phyloP scores from a whole-genome alignment of 2,113 vertebrate genomes.

The Spermophilus dauricus region DNA sequence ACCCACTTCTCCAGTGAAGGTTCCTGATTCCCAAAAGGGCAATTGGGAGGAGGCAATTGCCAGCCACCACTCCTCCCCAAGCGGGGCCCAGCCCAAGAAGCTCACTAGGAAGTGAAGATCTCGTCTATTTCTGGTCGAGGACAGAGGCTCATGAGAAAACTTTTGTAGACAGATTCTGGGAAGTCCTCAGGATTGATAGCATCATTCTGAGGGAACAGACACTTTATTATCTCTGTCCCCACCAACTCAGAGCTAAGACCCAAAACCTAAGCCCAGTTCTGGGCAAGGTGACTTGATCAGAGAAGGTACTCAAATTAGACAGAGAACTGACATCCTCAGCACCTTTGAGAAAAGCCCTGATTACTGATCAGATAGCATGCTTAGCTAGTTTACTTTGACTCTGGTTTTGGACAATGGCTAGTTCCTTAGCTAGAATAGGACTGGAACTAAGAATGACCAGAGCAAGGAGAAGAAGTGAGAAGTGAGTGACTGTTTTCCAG shows the following conservation, averaged over 20 bases:
- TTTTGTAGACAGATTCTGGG: slow-evolving; percentile 94
- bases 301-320: not conserved
- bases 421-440: not conserved
- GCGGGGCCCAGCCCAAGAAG: slow-evolving; percentile 52
- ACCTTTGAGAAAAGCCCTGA: not conserved
- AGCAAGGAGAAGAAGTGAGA: not conserved
- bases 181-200: slow-evolving; percentile 97
- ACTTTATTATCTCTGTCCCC: not conserved
- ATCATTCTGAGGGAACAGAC: slow-evolving; percentile 91
- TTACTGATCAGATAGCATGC: not conserved
- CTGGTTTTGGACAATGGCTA: not conserved
- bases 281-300: not conserved
- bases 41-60: not conserved
- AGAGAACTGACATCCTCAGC: not conserved
- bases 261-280: not conserved
- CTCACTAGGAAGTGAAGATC: slow-evolving; percentile 98
- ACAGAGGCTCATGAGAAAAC: slow-evolving; percentile 94
- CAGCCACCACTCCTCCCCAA: not conserved
- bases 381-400: not conserved
- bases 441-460: not conserved
- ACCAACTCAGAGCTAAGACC: not conserved
- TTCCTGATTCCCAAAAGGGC: not conserved
- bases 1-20: not conserved
- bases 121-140: slow-evolving; percentile 97
- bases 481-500: not conserved